phyloP scores from a whole-genome alignment of 2,888 invertebrate species.

The Atherix ibis region DNA sequence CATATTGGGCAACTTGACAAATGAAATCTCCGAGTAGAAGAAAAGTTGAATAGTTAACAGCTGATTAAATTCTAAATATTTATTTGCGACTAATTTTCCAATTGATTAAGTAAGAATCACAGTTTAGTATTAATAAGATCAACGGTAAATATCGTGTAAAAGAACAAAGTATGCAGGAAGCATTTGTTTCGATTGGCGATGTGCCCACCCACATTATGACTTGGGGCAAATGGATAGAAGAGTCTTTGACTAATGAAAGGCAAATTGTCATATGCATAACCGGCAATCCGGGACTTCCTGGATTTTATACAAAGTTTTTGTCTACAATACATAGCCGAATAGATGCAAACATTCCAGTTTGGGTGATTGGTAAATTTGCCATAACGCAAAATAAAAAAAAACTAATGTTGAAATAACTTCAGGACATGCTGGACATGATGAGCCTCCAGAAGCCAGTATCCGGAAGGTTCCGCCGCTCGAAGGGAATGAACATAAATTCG shows the following conservation, averaged over 20 bases:
- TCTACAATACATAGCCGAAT: conserved; percentile 44
- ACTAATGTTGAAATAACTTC: conserved; percentile 4
- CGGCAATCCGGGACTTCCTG: conserved; percentile 77
- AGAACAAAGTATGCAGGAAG: conserved; percentile 28
- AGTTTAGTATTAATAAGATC: too few species aligned
- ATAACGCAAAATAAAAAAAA: too few species aligned
- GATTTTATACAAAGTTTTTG: conserved; percentile 65
- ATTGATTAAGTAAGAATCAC: too few species aligned
- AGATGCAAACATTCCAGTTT: conserved; percentile 46
- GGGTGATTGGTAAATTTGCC: conserved; percentile 47
- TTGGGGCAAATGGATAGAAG: conserved; percentile 54
- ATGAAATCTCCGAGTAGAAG: too few species aligned
- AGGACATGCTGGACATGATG: conserved; percentile 68
- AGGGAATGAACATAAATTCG: conserved; percentile 45
- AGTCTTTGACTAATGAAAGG: conserved; percentile 37
- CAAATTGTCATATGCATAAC: conserved; percentile 61
- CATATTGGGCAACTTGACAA: too few species aligned
- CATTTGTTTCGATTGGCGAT: conserved; percentile 39
- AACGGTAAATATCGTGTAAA: too few species aligned
- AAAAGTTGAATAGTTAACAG: too few species aligned
- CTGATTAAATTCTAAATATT: too few species aligned
- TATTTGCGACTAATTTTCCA: too few species aligned
- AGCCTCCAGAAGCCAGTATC: conserved; percentile 39
- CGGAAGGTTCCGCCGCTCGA: conserved; percentile 34
- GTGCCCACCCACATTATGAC: conserved; percentile 57